Percentiles rank a stretch among this genome's conserved stretches.
Evolutionary conservation across 2,113 vertebrate genomes (phyloP).

Genomic region (Mustela lutreola): DNA sequence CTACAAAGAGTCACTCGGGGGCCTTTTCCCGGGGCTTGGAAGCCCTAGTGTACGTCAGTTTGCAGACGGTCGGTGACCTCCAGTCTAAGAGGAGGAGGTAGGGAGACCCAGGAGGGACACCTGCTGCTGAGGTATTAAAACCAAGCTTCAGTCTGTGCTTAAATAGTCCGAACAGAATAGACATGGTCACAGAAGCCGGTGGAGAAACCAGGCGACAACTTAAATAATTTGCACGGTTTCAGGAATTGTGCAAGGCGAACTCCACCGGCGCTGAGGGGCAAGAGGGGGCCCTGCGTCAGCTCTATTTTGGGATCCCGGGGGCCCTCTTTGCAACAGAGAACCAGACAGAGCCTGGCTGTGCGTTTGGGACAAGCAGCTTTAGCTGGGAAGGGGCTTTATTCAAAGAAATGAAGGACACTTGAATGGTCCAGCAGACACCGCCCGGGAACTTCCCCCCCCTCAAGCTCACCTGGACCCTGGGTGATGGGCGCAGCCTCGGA

Average conservation of each 20-base stretch:
- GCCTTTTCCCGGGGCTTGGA: not conserved
- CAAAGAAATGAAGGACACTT: not conserved
- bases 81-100: not conserved
- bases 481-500: not conserved
- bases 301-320: not conserved
- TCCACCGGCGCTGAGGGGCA: not conserved
- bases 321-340: not conserved
- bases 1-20: fast-evolving
- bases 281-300: not conserved
- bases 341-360: not conserved
- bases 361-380: not conserved
- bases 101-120: not conserved
- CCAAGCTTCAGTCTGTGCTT: not conserved
- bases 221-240: not conserved
- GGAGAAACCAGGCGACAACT: not conserved
- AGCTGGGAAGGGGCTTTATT: not conserved
- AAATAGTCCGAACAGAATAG: not conserved
- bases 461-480: not conserved
- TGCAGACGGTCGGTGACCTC: not conserved
- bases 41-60: not conserved
- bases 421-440: not conserved
- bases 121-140: not conserved
- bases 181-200: not conserved
- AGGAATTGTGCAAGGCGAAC: not conserved
- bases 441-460: not conserved